phyloP scores from a whole-genome alignment of 2,113 vertebrate genomes.

The Arothron firmamentum region DNA sequence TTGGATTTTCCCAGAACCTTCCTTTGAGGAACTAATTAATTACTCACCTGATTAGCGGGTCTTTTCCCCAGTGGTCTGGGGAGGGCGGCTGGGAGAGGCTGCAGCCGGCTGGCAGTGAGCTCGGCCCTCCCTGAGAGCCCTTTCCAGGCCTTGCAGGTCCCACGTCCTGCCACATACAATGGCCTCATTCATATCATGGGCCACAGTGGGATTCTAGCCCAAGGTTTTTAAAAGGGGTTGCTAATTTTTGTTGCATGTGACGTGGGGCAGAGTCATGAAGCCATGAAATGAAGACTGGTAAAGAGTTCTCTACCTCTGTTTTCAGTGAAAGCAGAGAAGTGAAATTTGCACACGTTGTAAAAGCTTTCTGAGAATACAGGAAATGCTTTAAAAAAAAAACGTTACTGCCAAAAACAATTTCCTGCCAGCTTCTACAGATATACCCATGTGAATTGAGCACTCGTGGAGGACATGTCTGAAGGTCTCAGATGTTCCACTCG shows the following conservation, averaged over 20 bases:
- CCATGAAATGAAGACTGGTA: neutral
- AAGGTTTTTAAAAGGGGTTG: conserved; percentile 8
- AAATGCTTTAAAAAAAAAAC: neutral
- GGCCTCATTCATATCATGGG: conserved; percentile 52
- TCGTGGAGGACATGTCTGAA: too few relatives aligned
- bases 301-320: too few relatives aligned
- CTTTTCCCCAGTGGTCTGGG: conserved; percentile 42
- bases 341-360: too few relatives aligned
- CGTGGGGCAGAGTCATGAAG: neutral
- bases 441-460: too few relatives aligned
- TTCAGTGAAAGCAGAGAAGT: too few relatives aligned
- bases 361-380: too few relatives aligned
- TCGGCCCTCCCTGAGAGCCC: conserved; percentile 26
- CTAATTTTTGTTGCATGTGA: conserved; percentile 19
- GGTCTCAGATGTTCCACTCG: too few relatives aligned
- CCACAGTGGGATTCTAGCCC: conserved; percentile 14
- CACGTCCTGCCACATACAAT: conserved; percentile 57
- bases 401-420: too few relatives aligned
- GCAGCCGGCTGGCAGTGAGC: conserved; percentile 37
- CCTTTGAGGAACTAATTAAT: conserved; percentile 21
- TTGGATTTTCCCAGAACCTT: conserved; percentile 10
- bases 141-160: conserved; percentile 24
- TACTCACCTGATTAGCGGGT: conserved; percentile 9
- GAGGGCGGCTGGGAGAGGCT: conserved; percentile 27
- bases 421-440: too few relatives aligned